Conservation (phyloP, 1,140 invertebrate genomes). For the Eulimnadia texana region DNA sequence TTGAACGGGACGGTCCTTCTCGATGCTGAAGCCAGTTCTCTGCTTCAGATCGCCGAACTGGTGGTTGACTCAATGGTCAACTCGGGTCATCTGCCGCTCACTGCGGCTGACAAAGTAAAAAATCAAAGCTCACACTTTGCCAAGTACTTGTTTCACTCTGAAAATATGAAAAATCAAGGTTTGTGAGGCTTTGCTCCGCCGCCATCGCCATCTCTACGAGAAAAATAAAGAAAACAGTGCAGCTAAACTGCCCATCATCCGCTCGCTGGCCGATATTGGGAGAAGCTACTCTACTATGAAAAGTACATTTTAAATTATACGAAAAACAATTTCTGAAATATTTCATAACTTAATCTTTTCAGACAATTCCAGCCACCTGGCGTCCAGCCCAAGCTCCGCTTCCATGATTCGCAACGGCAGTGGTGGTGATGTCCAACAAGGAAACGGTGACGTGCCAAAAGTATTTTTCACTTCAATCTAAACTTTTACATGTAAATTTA, state of each 20-base stretch:
- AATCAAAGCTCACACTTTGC: neutral
- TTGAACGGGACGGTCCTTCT: constrained; percentile 29
- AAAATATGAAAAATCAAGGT: constrained; percentile 31
- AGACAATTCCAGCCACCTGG: constrained; percentile 33
- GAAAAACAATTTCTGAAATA: neutral
- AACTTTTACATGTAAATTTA: neutral
- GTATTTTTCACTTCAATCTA: constrained; percentile 17
- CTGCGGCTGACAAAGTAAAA: constrained; percentile 60
- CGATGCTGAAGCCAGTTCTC: constrained; percentile 25
- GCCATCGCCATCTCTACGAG: constrained; percentile 91
- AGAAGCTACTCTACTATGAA: constrained; percentile 69
- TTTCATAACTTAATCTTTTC: neutral
- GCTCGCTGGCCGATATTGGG: constrained; percentile 92
- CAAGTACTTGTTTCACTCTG: neutral
- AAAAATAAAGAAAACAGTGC: constrained; percentile 14
- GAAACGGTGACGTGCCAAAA: constrained; percentile 34
- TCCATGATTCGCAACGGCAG: constrained; percentile 66
- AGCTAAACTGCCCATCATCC: constrained; percentile 62
- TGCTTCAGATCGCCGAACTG: constrained; percentile 20
- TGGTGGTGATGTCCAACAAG: constrained; percentile 27
- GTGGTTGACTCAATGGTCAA: constrained; percentile 16
- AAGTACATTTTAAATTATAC: neutral
- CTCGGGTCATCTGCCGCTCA: constrained; percentile 39
- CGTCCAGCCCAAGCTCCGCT: constrained; percentile 58
- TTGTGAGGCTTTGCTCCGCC: constrained; percentile 69